Evolutionary conservation across 1,140 invertebrate species (phyloP).

Genomic region (Polypedilum pembai): DNA sequence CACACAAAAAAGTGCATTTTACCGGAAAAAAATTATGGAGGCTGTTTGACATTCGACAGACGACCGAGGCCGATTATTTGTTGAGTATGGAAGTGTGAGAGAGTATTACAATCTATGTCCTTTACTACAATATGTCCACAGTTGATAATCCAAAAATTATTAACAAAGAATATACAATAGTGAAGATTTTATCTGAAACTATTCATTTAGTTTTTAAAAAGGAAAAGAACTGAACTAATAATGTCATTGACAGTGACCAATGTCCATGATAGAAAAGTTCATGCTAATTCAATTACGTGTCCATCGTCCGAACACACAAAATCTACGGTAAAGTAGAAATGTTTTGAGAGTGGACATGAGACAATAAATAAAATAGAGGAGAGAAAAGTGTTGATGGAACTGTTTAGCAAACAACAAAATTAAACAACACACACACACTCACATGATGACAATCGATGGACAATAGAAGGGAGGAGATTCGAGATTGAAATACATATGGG

Average conservation of each 20-base stretch:
- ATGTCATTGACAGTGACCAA: constrained; percentile 25
- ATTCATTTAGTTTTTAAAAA: constrained; percentile 5
- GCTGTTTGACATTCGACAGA: not conserved
- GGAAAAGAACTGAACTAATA: constrained; percentile 15
- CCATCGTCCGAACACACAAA: not conserved
- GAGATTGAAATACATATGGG: constrained; percentile 11
- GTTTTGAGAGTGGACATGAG: not conserved
- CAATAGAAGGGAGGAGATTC: not conserved
- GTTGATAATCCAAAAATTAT: constrained; percentile 19
- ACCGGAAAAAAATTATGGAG: constrained; percentile 13
- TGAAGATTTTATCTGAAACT: not conserved
- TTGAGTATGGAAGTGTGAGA: not conserved
- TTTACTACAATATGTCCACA: not conserved
- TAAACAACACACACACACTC: not conserved
- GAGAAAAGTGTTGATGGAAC: constrained; percentile 22
- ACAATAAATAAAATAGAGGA: constrained; percentile 20
- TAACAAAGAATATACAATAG: not conserved
- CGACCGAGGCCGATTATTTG: not conserved
- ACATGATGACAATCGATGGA: not conserved
- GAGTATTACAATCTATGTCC: not conserved
- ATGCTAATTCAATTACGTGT: constrained; percentile 23
- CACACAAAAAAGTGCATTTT: constrained; percentile 21
- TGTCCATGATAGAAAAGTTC: constrained; percentile 14
- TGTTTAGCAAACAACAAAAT: constrained; percentile 25
- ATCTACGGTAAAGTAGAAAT: not conserved